phyloP scores from a whole-genome alignment of 2,888 invertebrate genomes.

The Melipona bicolor region DNA sequence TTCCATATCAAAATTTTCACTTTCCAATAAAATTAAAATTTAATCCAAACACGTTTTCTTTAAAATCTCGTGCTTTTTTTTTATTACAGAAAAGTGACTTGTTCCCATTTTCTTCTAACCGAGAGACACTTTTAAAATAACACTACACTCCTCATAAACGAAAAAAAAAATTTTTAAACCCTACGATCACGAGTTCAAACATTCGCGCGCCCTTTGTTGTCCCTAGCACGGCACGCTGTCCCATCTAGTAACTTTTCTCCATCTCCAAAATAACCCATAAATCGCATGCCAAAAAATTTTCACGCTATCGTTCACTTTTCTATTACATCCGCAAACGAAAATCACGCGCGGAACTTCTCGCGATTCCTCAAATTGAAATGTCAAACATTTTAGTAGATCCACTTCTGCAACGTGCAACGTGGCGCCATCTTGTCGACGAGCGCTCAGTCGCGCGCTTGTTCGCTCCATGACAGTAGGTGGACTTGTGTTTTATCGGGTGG shows the following conservation, averaged over 20 bases:
- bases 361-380: background rate
- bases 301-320: fast-evolving
- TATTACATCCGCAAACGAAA: background rate
- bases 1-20: background rate
- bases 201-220: constrained; percentile 21
- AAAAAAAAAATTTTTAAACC: too few species aligned
- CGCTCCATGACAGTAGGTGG: constrained; percentile 51
- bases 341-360: too few species aligned
- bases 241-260: constrained; percentile 16
- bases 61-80: background rate
- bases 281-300: background rate
- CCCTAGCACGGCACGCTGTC: background rate
- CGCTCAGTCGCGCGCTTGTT: constrained; percentile 28
- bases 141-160: too few species aligned
- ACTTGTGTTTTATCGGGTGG: constrained; percentile 33
- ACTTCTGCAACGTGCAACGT: constrained; percentile 28
- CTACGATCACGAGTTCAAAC: background rate
- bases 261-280: background rate
- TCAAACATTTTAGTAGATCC: background rate
- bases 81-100: background rate
- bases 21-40: background rate
- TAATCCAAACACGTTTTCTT: background rate
- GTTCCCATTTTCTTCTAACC: background rate
- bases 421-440: constrained; percentile 39
- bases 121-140: background rate